Evolutionary conservation across 2,113 vertebrate genomes (phyloP).

Genomic region (Prinia subflava): DNA sequence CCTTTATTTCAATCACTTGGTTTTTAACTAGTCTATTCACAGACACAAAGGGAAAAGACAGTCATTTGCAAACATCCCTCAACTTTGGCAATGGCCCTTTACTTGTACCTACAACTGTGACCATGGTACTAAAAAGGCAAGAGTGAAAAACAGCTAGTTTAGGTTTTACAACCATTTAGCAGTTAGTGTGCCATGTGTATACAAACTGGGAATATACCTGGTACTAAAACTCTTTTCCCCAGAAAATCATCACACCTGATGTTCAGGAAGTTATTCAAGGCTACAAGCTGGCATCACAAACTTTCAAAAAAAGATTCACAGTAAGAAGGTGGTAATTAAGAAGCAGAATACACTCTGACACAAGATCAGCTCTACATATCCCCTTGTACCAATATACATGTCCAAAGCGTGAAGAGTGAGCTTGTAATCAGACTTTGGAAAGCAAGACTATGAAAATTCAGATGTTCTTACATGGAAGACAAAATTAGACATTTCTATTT

Average conservation of each 20-base stretch:
- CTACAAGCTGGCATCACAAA: neutral
- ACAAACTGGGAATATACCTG: neutral
- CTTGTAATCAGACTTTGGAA: neutral
- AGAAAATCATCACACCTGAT: neutral
- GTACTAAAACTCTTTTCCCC: neutral
- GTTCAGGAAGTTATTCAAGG: neutral
- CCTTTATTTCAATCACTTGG: neutral
- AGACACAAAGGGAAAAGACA: neutral
- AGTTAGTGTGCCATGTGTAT: neutral
- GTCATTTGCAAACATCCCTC: neutral
- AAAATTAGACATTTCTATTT: slow-evolving; percentile 10
- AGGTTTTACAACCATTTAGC: neutral
- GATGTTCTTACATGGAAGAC: neutral
- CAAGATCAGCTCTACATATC: neutral
- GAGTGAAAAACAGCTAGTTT: neutral
- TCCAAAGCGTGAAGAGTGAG: neutral
- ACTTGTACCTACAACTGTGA: neutral
- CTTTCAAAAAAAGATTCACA: neutral
- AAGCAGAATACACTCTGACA: neutral
- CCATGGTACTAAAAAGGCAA: neutral
- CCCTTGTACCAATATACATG: neutral
- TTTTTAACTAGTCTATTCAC: neutral
- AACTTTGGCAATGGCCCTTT: neutral
- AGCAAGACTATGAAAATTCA: neutral
- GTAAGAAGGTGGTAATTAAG: neutral